Evolutionary conservation across 2,113 vertebrate genomes (phyloP).

Genomic region (Ceratotherium simum): DNA sequence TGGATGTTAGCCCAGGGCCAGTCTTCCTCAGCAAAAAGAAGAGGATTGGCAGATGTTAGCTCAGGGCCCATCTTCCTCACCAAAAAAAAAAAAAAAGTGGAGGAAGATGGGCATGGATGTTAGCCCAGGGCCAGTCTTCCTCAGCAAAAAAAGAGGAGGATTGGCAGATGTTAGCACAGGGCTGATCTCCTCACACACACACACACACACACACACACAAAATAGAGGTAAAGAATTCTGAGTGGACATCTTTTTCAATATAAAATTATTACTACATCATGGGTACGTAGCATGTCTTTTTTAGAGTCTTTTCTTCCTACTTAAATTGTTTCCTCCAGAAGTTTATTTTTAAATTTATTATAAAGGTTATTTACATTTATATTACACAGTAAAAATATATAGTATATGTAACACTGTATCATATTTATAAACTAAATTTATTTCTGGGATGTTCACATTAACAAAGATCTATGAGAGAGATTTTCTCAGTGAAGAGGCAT

Average conservation of each 20-base stretch:
- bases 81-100: too few species aligned
- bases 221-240: not conserved
- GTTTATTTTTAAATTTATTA: not conserved
- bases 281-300: not conserved
- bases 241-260: not conserved
- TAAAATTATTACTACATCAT: not conserved
- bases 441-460: not conserved
- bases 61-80: too few species aligned
- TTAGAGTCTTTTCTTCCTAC: not conserved
- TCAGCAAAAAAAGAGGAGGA: too few species aligned
- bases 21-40: too few species aligned
- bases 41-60: too few species aligned
- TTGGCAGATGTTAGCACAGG: too few species aligned
- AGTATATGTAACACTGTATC: not conserved
- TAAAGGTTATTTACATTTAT: not conserved
- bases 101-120: too few species aligned
- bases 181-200: too few species aligned
- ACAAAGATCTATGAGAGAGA: not conserved
- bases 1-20: too few species aligned
- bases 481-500: constrained; percentile 15
- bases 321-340: not conserved
- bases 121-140: too few species aligned
- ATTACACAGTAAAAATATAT: not conserved
- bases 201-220: too few species aligned
- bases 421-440: not conserved